These are phyloP conservation scores for Drosophila putrida DNA, from an alignment of 2,888 invertebrate genomes.

Conservation along the genomic window DNA sequence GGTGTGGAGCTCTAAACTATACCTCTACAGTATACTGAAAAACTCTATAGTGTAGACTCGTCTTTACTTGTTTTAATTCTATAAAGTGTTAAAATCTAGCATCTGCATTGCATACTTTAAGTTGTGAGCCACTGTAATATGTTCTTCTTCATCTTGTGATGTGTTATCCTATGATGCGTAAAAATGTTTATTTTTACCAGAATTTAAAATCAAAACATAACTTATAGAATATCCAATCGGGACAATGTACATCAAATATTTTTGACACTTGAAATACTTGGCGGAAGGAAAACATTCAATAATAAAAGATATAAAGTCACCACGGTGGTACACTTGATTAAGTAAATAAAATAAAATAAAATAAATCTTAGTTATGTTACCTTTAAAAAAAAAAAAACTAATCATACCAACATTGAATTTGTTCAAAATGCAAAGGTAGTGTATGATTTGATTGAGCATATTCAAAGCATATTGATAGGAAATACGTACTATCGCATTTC, in stretches of 20 bases:
- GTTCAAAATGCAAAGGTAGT: conserved; percentile 30
- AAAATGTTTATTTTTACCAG: not conserved
- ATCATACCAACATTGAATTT: not conserved
- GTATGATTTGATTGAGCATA: conserved; percentile 13
- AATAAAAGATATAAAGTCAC: not conserved
- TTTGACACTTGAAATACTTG: not conserved
- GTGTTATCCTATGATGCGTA: not conserved
- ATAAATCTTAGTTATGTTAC: not conserved
- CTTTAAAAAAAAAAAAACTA: not conserved
- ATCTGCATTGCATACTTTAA: too few relatives aligned
- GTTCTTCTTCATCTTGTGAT: not conserved
- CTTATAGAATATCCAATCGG: not conserved
- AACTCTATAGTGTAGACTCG: too few relatives aligned
- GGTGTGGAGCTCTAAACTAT: too few relatives aligned
- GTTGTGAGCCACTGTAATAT: too few relatives aligned
- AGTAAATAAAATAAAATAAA: conserved; percentile 1
- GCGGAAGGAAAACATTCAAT: not conserved
- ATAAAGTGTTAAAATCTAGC: too few relatives aligned
- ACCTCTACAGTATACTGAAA: too few relatives aligned
- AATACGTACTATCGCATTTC: not conserved
- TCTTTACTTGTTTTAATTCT: too few relatives aligned
- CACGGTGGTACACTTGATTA: not conserved
- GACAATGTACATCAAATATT: too few relatives aligned
- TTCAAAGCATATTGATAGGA: conserved; percentile 9
- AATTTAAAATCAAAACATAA: not conserved